Evolutionary conservation across 2,888 invertebrate species (phyloP).

Genomic region (Athrips mouffetella): DNA sequence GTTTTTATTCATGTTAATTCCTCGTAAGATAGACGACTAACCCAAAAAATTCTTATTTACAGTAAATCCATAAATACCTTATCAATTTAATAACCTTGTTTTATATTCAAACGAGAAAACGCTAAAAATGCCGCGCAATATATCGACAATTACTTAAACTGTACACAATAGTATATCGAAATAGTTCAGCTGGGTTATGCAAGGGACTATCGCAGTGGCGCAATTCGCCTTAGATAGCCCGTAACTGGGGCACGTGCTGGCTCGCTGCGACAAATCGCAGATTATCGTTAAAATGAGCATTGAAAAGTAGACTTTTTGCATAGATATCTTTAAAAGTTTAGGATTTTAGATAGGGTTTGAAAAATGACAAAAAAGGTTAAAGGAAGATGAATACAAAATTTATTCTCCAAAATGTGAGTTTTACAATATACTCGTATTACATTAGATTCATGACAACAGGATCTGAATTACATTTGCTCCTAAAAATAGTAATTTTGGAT

Average conservation of each 20-base stretch:
- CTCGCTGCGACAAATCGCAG: conserved; percentile 37
- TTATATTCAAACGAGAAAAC: no score
- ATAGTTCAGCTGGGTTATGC: conserved; percentile 65
- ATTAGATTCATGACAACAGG: no score
- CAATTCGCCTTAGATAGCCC: conserved; percentile 59
- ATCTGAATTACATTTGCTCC: no score
- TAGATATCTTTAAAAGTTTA: not conserved
- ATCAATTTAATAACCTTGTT: conserved; percentile 2
- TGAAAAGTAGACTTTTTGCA: not conserved
- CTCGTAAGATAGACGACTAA: no score
- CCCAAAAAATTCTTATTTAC: no score
- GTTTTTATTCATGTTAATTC: no score
- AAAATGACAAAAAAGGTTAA: no score
- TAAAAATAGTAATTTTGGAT: no score
- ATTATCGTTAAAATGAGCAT: not conserved
- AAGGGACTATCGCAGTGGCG: conserved; percentile 52
- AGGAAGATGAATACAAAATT: no score
- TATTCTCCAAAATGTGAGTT: no score
- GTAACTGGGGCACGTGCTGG: conserved; percentile 59
- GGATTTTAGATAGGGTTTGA: no score
- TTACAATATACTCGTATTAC: no score
- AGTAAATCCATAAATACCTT: not conserved
- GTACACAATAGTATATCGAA: conserved; percentile 59
- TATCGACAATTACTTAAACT: conserved; percentile 19
- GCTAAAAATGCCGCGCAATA: conserved; percentile 13